A percentile compares a stretch with the other conserved stretches of the same genome.
Conservation (phyloP, 1,140 invertebrate species). For the Hermetia illucens region DNA sequence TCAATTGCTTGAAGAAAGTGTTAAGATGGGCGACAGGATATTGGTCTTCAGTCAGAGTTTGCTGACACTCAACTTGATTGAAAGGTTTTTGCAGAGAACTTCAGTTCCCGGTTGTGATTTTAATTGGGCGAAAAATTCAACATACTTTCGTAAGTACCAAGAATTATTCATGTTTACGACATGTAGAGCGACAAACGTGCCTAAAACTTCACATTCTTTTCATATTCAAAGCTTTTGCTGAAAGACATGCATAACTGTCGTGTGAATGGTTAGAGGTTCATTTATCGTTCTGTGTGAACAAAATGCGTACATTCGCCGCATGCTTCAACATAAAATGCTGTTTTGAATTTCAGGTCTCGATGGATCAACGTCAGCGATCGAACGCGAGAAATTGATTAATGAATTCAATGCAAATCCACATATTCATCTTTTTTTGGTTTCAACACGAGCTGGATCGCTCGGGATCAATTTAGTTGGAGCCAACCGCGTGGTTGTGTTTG, state of each 20-base stretch:
- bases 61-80: conserved; percentile 92
- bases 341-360: conserved; percentile 62
- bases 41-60: conserved; percentile 96
- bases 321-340: too few species aligned
- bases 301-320: too few species aligned
- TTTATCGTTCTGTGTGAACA: too few species aligned
- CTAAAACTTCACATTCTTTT: conserved; percentile 6
- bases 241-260: too few species aligned
- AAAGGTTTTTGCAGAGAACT: conserved; percentile 78
- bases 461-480: conserved; percentile 97
- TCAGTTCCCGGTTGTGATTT: conserved; percentile 59
- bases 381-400: conserved; percentile 92
- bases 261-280: too few species aligned
- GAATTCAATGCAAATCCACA: conserved; percentile 90
- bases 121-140: conserved; percentile 73
- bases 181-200: neutral
- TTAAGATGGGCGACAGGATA: conserved; percentile 74
- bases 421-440: conserved; percentile 88
- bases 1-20: conserved; percentile 80
- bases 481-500: conserved; percentile 93
- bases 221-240: conserved; percentile 8
- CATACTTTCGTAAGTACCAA: conserved; percentile 73
- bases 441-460: conserved; percentile 89
- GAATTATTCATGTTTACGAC: conserved; percentile 4
- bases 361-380: conserved; percentile 85